Base-by-base conservation (phyloP, 2,113 vertebrate genomes). In the Cinclus mexicanus region DNA sequence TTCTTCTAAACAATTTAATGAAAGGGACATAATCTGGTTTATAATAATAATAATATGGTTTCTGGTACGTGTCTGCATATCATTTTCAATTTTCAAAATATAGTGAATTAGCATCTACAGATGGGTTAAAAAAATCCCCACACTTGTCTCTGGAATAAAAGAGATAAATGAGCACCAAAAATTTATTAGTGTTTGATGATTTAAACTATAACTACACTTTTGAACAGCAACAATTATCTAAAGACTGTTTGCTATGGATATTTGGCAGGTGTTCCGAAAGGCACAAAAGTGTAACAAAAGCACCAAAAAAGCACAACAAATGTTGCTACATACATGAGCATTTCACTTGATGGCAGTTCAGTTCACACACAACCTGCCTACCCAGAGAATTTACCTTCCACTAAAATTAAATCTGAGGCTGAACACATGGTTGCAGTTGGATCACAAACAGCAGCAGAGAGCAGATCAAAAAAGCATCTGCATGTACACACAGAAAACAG, bases 401-500 rank as follows among this genome's bases (percentile, higher is more conserved):
- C 33, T 57, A 49, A 47, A 82, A 42, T 25, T 57, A 61, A 75
- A 65, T 20, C 47, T 29, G 53, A 84, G 57, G 37, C 37, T 20
- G 37, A 92, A 64, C 22, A 89, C 7, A 23, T 17, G 59, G 17
- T 1, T 56, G 44, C 53, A 79, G 20, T 5, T 16, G 4, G 14
- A 22, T 70, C 68, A 72, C 47, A 63, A 89, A 60, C 10, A 79
- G 75, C 49, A 85, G 26, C 47, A 78, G 9, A 83, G 28, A 72
- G 42, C 55, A 81, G 10, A 63, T 20, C 7, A 55, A 87, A 87
- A 87, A 82, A 65, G 7, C 3, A 1, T 3, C 5, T 37, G 26
- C 2, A 2, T 3, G 14, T 33, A 76, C 18, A 49, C 25, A 68
- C 0, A 37, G 20, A 57, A 69, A 52, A 46, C 0, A 69, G 21